These are phyloP conservation scores for Gavialis gangeticus DNA, from an alignment of 2,113 vertebrate genomes.

Conservation along the genomic window DNA sequence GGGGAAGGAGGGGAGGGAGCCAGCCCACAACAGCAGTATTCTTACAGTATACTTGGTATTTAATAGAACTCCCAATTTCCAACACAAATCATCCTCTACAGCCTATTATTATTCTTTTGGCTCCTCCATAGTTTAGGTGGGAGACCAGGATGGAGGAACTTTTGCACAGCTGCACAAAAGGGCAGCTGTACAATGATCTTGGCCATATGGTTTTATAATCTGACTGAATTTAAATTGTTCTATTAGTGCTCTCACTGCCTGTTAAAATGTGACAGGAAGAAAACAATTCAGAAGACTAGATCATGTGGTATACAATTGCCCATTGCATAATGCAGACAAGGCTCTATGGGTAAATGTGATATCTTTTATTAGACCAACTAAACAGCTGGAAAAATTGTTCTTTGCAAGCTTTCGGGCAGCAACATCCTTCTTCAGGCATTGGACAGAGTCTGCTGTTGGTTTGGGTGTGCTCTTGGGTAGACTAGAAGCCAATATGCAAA, in stretches of 20 bases:
- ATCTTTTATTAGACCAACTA: too few relatives aligned
- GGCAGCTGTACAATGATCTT: not conserved
- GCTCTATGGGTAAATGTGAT: too few relatives aligned
- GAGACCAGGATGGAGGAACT: not conserved
- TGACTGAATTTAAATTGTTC: not conserved
- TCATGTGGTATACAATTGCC: not conserved
- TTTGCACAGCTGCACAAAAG: fast-evolving
- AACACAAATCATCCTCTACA: not conserved
- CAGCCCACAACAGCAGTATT: not conserved
- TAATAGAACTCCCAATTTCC: not conserved
- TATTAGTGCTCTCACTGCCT: not conserved
- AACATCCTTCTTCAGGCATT: too few relatives aligned
- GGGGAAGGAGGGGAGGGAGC: not conserved
- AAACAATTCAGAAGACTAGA: not conserved
- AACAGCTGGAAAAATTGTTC: too few relatives aligned
- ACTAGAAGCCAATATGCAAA: too few relatives aligned
- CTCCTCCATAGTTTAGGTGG: not conserved
- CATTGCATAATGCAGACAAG: not conserved
- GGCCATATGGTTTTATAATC: not conserved
- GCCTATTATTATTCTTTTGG: not conserved
- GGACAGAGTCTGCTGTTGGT: too few relatives aligned
- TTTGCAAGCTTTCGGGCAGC: too few relatives aligned
- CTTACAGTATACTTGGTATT: not conserved
- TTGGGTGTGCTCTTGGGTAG: too few relatives aligned
- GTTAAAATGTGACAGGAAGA: not conserved